Conservation (phyloP, 1,140 invertebrate species). For the Neodiprion fabricii region DNA sequence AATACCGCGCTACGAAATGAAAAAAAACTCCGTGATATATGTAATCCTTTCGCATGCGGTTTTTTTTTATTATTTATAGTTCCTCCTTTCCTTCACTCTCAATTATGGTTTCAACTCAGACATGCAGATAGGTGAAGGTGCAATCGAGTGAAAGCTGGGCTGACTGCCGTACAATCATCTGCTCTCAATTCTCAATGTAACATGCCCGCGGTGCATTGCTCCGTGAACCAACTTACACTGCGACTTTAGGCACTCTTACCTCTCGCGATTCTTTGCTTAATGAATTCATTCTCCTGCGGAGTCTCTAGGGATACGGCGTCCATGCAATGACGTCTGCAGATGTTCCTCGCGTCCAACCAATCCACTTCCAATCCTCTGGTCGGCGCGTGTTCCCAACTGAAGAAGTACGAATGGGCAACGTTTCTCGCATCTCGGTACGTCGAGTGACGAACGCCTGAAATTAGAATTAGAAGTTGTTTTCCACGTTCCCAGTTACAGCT, state of each 20-base stretch:
- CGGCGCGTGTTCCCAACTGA: slow-evolving; percentile 89
- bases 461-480: slow-evolving; percentile 19
- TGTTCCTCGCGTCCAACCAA: slow-evolving; percentile 90
- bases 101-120: too few relatives aligned
- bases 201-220: slow-evolving; percentile 63
- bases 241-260: slow-evolving; percentile 46
- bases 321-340: slow-evolving; percentile 92
- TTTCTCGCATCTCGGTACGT: slow-evolving; percentile 85
- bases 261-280: slow-evolving; percentile 83
- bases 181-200: slow-evolving; percentile 16
- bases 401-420: slow-evolving; percentile 90
- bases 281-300: slow-evolving; percentile 88
- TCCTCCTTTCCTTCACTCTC: too few relatives aligned
- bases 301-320: slow-evolving; percentile 90
- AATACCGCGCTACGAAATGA: too few relatives aligned
- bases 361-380: slow-evolving; percentile 87
- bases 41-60: too few relatives aligned
- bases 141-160: slow-evolving; percentile 39
- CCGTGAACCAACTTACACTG: not conserved
- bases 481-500: not conserved
- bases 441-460: slow-evolving; percentile 81
- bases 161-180: not conserved
- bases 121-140: too few relatives aligned
- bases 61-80: too few relatives aligned
- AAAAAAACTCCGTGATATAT: too few relatives aligned